A percentile compares a stretch with the other conserved stretches of the same genome.
phyloP scores from a whole-genome alignment of 2,888 invertebrate genomes.

The Octonoba sinensis region DNA sequence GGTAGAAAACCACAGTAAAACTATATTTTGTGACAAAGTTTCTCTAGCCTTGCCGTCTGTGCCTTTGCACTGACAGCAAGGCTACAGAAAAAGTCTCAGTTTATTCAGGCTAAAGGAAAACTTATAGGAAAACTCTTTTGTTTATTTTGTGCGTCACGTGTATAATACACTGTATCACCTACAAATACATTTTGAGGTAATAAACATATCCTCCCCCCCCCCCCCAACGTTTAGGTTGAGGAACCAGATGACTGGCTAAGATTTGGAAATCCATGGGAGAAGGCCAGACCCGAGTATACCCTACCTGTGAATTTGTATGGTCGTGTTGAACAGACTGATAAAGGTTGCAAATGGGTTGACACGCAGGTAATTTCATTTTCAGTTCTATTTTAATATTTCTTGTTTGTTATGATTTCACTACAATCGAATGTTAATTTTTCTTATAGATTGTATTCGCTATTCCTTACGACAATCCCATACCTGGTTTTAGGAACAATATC shows the following conservation, averaged over 20 bases:
- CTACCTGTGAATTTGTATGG: conserved; percentile 97
- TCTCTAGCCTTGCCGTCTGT: no score
- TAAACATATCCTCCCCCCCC: no score
- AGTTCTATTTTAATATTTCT: not conserved
- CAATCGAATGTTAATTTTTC: not conserved
- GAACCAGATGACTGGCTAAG: conserved; percentile 99
- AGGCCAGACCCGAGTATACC: conserved; percentile 98
- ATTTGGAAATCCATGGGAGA: conserved; percentile 99
- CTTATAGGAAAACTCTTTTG: no score
- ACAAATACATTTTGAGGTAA: no score
- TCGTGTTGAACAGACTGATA: conserved; percentile 84
- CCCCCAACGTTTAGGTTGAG: conserved; percentile 77
- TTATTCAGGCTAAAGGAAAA: no score
- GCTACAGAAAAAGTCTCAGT: no score
- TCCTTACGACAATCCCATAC: conserved; percentile 99
- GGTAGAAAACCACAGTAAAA: no score
- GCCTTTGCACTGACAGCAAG: no score
- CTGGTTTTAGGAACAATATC: conserved; percentile 97
- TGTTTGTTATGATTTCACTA: not conserved
- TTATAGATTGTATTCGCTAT: conserved; percentile 91
- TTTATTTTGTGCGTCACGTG: no score
- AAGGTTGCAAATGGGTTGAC: conserved; percentile 95
- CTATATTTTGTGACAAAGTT: no score
- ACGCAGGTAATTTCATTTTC: conserved; percentile 78
- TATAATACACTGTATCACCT: no score